Percentiles rank a stretch among this genome's conserved stretches.
phyloP scores from a whole-genome alignment of 2,797 vertebrate genomes.

The Chiloscyllium punctatum region DNA sequence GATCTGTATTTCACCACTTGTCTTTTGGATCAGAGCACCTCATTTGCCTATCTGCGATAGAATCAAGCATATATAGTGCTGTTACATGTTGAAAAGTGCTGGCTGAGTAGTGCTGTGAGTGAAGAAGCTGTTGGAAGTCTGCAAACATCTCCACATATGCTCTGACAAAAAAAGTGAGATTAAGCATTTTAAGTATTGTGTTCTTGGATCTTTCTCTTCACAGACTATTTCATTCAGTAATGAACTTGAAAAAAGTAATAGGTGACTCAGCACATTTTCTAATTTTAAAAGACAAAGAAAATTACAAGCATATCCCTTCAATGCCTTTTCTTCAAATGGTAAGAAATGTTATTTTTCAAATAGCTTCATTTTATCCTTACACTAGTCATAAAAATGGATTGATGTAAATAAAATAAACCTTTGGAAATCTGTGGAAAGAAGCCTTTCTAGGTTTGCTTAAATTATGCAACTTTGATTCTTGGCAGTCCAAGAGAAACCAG shows the following conservation, averaged over 20 bases:
- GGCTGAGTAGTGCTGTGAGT: neutral
- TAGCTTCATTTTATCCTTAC: neutral
- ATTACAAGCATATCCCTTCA: constrained; percentile 60
- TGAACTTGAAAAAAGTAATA: constrained; percentile 73
- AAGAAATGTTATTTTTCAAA: constrained; percentile 43
- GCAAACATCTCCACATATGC: neutral
- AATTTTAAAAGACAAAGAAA: constrained; percentile 70
- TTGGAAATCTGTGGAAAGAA: neutral
- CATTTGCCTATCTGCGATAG: neutral
- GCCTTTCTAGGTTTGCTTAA: neutral
- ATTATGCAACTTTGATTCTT: neutral
- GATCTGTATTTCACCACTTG: neutral
- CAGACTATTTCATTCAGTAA: constrained; percentile 78
- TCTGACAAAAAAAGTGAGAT: neutral
- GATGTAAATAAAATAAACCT: neutral
- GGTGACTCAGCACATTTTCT: constrained; percentile 75
- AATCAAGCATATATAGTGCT: neutral
- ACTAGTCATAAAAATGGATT: neutral
- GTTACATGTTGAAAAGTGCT: neutral
- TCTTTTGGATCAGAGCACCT: neutral
- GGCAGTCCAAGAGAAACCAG: too few relatives aligned
- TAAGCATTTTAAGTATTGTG: neutral
- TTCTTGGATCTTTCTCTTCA: constrained; percentile 43
- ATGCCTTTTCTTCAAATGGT: constrained; percentile 74
- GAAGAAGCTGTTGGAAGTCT: neutral